phyloP scores from a whole-genome alignment of 2,113 vertebrate genomes.

The Machaerirhynchus nigripectus region DNA sequence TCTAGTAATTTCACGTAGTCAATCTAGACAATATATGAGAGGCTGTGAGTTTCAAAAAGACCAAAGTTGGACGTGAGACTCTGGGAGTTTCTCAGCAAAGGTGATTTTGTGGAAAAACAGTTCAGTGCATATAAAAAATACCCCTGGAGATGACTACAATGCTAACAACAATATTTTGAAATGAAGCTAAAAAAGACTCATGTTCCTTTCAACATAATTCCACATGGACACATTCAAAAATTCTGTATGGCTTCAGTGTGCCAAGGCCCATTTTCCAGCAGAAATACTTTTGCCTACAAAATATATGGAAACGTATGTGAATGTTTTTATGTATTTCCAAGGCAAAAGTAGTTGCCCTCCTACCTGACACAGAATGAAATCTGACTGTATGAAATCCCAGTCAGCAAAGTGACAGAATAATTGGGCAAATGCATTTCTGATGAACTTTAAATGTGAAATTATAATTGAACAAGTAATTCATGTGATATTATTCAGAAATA shows the following conservation, averaged over 20 bases:
- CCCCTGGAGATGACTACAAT: not conserved
- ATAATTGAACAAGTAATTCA: not conserved
- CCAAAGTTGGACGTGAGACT: not conserved
- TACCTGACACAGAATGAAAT: not conserved
- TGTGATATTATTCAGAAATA: not conserved
- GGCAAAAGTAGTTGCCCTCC: not conserved
- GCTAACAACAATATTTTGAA: constrained; percentile 25
- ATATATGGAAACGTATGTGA: not conserved
- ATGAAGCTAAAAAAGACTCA: not conserved
- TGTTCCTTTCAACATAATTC: not conserved
- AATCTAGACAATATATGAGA: not conserved
- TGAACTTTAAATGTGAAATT: not conserved
- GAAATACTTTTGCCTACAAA: not conserved
- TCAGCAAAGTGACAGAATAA: not conserved
- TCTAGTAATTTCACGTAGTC: not conserved
- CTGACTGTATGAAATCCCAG: not conserved
- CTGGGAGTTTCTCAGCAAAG: not conserved
- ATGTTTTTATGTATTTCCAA: not conserved
- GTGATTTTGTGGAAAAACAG: not conserved
- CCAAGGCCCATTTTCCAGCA: not conserved
- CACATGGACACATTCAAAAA: not conserved
- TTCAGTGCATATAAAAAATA: not conserved
- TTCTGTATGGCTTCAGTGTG: not conserved
- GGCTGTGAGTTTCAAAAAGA: not conserved
- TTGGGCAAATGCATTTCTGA: not conserved